Evolutionary conservation across 1,140 invertebrate species (phyloP), one percentile per base, ranked within the genome.

Genomic region (Manduca sexta): DNA sequence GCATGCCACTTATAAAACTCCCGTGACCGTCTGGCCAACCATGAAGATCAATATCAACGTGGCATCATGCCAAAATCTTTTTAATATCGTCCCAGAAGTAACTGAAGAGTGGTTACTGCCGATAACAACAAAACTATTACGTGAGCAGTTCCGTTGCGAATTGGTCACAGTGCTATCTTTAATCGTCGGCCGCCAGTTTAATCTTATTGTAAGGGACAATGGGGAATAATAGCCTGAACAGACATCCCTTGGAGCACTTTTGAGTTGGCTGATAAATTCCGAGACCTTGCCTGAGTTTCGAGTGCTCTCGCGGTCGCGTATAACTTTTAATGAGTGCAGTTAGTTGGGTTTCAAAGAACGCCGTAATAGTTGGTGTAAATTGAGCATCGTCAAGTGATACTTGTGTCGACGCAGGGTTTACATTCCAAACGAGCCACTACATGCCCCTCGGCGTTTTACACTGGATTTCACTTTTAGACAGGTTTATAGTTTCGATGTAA

Each of bases 41-140:
- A 83, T 81, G 74, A 76, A 84, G 81, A 84, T 84, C 77, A 77
- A 83, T 82, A 84, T 84, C 81, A 72, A 31, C 55, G 69, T 84
- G 81, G 81, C 77, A 59, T 62, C 63, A 54, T 80, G 81, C 81
- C 81, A 85, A 83, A 70, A 83, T 82, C 77, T 83, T 83, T 85
- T 85, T 85, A 83, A 85, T 85, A 85, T 85, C 74, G 68, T 73
- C 73, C 65, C 69, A 74, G 71, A 78, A 71, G 73, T 64, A 71
- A 73, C 64, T 70, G 69, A 72, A 69, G 71, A 83, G 71, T 78
- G 70, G 77, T 78, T 74, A 74, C 66, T 57, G 60, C 60, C 65
- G 70, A 79, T 80, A 83, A 83, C 77, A 84, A 83, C 75, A 80
- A 72, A 80, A 78, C 68, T 80, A 81, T 81, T 78, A 74, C 67